Percentiles rank a stretch among this genome's conserved stretches.
These are phyloP conservation scores for Lathronympha strigana DNA, from an alignment of 2,888 invertebrate genomes.

Conservation along the genomic window DNA sequence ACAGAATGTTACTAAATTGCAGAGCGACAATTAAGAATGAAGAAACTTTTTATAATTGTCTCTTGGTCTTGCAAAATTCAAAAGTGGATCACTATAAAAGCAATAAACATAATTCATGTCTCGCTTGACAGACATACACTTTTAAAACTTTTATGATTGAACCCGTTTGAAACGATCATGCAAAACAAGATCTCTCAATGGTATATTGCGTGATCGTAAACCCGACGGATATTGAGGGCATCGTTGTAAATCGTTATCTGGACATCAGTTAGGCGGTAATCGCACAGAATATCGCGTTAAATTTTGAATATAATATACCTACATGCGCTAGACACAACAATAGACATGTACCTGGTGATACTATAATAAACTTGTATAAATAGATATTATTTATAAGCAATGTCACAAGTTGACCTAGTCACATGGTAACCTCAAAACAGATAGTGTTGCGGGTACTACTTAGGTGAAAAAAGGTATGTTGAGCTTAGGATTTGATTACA, in stretches of 20 bases:
- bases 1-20: neutral
- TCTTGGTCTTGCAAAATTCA: slow-evolving; percentile 1
- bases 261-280: slow-evolving; percentile 36
- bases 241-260: slow-evolving; percentile 40
- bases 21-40: slow-evolving; percentile 7
- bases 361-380: neutral
- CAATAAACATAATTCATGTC: slow-evolving; percentile 16
- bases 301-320: slow-evolving; percentile 31
- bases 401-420: too few species aligned
- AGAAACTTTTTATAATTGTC: neutral
- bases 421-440: too few species aligned
- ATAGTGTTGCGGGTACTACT: too few species aligned
- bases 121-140: slow-evolving; percentile 13
- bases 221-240: slow-evolving; percentile 32
- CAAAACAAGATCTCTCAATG: slow-evolving; percentile 24
- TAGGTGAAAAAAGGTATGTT: too few species aligned
- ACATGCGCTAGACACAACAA: slow-evolving; percentile 8
- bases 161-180: slow-evolving; percentile 30
- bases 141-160: slow-evolving; percentile 21
- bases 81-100: neutral
- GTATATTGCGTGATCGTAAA: slow-evolving; percentile 32
- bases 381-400: too few species aligned
- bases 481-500: too few species aligned
- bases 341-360: neutral
- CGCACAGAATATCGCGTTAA: slow-evolving; percentile 15